These are phyloP conservation scores for Drosophila kanekoi DNA, from an alignment of 2,888 invertebrate species.

Conservation along the genomic window DNA sequence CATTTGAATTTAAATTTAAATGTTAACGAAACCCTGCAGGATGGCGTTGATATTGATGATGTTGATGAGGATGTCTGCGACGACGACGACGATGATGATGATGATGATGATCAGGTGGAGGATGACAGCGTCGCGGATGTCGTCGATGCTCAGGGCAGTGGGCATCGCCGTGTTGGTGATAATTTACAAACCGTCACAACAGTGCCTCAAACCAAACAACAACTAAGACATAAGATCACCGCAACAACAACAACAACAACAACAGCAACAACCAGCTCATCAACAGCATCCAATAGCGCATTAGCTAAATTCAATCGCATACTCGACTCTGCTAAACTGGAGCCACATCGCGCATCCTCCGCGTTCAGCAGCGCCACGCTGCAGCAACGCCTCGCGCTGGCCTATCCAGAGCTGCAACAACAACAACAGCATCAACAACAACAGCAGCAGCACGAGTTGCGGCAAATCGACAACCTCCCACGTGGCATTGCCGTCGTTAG, in stretches of 20 bases:
- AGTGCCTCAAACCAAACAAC: constrained; percentile 82
- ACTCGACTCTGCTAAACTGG: constrained; percentile 83
- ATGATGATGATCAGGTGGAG: constrained; percentile 36
- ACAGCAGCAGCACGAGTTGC: constrained; percentile 51
- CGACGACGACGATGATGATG: constrained; percentile 53
- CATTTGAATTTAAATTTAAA: constrained; percentile 82
- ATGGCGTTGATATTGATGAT: constrained; percentile 79
- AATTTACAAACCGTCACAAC: constrained; percentile 84
- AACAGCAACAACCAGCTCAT: constrained; percentile 71
- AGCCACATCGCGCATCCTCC: constrained; percentile 59
- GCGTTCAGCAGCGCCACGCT: constrained; percentile 71
- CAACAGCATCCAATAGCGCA: constrained; percentile 80
- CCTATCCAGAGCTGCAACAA: constrained; percentile 76
- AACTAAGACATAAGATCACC: constrained; percentile 80
- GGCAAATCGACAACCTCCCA: constrained; percentile 73
- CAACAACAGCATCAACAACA: constrained; percentile 54
- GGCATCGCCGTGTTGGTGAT: constrained; percentile 71
- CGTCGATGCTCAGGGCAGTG: constrained; percentile 66
- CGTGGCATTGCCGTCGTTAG: constrained; percentile 76
- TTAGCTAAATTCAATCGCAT: constrained; percentile 85
- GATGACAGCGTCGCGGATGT: constrained; percentile 34
- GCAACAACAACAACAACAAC: constrained; percentile 61
- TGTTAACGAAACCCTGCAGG: constrained; percentile 73
- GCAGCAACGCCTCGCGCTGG: constrained; percentile 74
- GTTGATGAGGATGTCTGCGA: constrained; percentile 72